Conservation (phyloP, 2,888 invertebrate species). For the Lepidonotus clava region DNA sequence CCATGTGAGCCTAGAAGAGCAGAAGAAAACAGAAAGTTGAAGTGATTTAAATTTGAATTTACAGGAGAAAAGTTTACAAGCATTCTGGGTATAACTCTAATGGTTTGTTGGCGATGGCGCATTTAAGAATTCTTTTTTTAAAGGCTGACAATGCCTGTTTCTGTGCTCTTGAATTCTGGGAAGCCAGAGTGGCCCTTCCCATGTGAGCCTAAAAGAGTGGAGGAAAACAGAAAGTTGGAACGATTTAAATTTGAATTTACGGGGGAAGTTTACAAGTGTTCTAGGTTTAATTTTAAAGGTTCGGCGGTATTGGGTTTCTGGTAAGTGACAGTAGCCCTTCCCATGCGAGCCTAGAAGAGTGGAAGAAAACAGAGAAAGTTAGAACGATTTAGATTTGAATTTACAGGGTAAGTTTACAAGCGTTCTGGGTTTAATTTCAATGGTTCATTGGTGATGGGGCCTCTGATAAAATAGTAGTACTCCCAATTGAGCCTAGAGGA, state of each 20-base stretch:
- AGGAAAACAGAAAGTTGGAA: neutral
- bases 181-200: constrained; percentile 61
- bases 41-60: neutral
- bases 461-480: no score
- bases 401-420: no score
- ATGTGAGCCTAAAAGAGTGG: neutral
- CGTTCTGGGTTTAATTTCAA: no score
- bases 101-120: no score
- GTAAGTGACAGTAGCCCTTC: constrained; percentile 62
- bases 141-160: no score
- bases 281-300: no score
- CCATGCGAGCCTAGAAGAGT: constrained; percentile 1
- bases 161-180: constrained; percentile 61
- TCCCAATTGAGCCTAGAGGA: neutral
- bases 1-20: constrained; percentile 2
- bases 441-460: no score
- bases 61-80: no score
- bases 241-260: neutral
- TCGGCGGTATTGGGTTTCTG: no score
- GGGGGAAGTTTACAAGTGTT: no score
- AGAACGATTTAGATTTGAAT: neutral
- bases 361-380: neutral
- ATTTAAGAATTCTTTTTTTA: no score
- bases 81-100: no score
- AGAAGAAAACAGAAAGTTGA: neutral